Base-by-base conservation (phyloP, 2,113 vertebrate genomes). In the Nycticebus coucang region DNA sequence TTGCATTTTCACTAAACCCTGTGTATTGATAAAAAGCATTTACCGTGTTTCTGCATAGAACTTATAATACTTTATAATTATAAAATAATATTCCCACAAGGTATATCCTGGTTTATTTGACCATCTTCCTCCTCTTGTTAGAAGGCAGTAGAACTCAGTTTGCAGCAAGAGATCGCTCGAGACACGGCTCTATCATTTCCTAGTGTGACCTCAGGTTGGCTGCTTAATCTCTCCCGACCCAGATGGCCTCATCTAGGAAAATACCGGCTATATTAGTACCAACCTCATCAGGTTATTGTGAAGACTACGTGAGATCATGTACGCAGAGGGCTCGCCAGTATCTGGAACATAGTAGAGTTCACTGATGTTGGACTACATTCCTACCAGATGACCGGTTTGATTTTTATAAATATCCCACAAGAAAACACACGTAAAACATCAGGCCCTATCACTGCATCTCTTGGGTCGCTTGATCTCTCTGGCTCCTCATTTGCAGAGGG, bases 391-490 rank as follows among this genome's bases (percentile, higher is more conserved):
- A 92, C 35, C 10, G 89, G 19, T 14, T 11, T 90, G 95, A 78
- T 75, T 93, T 77, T 94, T 64, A 93, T 97, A 95, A 95, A 87
- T 66, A 81, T 78, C 81, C 60, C 78, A 55, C 45, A 82, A 91
- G 82, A 69, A 96, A 93, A 83, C 0, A 15, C 95, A 35, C 26
- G 9, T 72, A 59, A 82, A 69, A 50, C 55, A 26, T 68, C 87
- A 87, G 41, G 21, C 15, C 1, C 10, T 0, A 7, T n/a, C 89
- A 89, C 28, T 84, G 84, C 74, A n/a, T 50, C 68, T 69, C 53
- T 71, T 45, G 28, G 33, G 91, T n/a, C 78, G 30, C 41, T 77
- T 10, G 26, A 50, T 50, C 74, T 18, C 41, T 77, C 71, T 74
- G 22, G 11, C 5, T 87, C 55, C 50, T 92, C 84, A 53, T 60